A percentile compares a stretch with the other conserved stretches of the same genome.
Conservation (phyloP, 2,888 invertebrate genomes). For the Eupithecia abbreviata region DNA sequence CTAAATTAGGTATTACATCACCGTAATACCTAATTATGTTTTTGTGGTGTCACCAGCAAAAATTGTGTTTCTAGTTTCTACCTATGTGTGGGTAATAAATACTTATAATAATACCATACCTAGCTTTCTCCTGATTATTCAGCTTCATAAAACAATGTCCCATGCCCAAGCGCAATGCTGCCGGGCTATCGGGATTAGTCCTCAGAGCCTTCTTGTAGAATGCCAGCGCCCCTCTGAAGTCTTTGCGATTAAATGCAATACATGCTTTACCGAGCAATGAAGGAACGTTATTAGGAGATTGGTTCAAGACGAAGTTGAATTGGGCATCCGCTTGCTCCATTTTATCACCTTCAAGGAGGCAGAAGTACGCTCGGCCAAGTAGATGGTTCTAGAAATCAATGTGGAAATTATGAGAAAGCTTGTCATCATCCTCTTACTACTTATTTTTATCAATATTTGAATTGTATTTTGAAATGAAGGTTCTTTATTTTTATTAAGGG, state of each 20-base stretch:
- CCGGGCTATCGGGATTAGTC: constrained; percentile 98
- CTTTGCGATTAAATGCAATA: constrained; percentile 99
- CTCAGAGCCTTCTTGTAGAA: constrained; percentile 99
- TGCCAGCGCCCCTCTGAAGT: constrained; percentile 96
- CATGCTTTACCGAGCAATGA: constrained; percentile 99
- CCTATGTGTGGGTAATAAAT: no score
- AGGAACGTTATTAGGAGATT: constrained; percentile 97
- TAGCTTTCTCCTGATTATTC: constrained; percentile 97
- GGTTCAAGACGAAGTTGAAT: constrained; percentile 99
- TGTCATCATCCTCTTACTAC: background rate
- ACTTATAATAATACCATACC: constrained; percentile 65
- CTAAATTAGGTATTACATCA: no score
- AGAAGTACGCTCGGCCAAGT: constrained; percentile 98
- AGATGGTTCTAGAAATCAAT: constrained; percentile 91
- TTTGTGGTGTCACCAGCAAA: no score
- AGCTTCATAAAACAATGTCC: constrained; percentile 99
- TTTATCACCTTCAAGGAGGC: constrained; percentile 98
- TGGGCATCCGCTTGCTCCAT: constrained; percentile 99
- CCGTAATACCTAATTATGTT: no score
- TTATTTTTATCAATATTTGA: background rate
- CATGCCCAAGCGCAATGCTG: constrained; percentile 98
- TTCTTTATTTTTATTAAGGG: background rate
- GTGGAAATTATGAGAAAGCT: background rate
- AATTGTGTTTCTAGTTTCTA: no score
- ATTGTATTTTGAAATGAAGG: background rate